Percentiles rank a stretch among this genome's conserved stretches.
Evolutionary conservation across 1,140 invertebrate species (phyloP).

Genomic region (Meloidogyne floridensis): DNA sequence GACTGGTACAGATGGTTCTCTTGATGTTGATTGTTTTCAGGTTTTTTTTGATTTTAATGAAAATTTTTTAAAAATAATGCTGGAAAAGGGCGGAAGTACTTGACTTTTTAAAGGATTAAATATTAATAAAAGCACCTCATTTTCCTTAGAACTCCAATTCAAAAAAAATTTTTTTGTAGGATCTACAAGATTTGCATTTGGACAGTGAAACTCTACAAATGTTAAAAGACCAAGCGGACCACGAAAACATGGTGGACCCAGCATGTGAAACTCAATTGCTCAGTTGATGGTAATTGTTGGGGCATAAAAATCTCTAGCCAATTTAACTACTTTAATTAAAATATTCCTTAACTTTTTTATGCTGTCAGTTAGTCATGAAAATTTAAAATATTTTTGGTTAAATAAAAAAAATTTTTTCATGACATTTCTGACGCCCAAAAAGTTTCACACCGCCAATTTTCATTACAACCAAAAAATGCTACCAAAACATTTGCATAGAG

Average conservation of each 20-base stretch:
- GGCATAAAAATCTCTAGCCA: background rate
- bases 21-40: constrained; percentile 51
- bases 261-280: constrained; percentile 47
- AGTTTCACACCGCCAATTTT: background rate
- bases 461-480: constrained; percentile 6
- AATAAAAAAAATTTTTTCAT: background rate
- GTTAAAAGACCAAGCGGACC: constrained; percentile 34
- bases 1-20: constrained; percentile 45
- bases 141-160: too few relatives aligned
- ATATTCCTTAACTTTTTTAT: too few relatives aligned
- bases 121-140: background rate
- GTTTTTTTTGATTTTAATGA: constrained; percentile 14
- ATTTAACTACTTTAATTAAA: background rate
- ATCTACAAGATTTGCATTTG: constrained; percentile 43
- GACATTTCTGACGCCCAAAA: background rate
- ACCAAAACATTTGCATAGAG: background rate
- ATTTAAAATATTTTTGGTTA: background rate
- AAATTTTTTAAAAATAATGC: background rate
- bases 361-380: background rate
- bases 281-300: constrained; percentile 34
- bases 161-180: background rate
- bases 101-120: background rate
- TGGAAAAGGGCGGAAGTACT: background rate
- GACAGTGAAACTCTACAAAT: constrained; percentile 50
- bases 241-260: constrained; percentile 32